phyloP scores from a whole-genome alignment of 2,113 vertebrate genomes.

The Tonatia bakeri region DNA sequence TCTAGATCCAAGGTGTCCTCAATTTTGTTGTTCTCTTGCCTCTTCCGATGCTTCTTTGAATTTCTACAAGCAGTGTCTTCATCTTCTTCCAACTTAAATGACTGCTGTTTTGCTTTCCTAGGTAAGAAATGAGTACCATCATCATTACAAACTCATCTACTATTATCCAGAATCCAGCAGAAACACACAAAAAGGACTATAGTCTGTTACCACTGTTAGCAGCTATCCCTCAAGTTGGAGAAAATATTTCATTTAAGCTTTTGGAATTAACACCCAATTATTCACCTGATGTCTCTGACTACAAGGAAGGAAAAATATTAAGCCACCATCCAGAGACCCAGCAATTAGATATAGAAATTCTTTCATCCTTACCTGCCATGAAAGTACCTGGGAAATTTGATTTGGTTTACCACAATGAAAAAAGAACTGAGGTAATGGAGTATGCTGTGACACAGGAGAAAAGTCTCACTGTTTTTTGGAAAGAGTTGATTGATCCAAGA shows the following conservation, averaged over 20 bases:
- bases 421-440: constrained; percentile 90
- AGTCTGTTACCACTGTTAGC: constrained; percentile 89
- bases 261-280: constrained; percentile 94
- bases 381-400: constrained; percentile 96
- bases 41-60: constrained; percentile 75
- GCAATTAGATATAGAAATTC: constrained; percentile 90
- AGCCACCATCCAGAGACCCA: constrained; percentile 85
- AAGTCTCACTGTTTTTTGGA: constrained; percentile 89
- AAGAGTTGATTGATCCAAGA: constrained; percentile 90
- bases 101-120: constrained; percentile 72
- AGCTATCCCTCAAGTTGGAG: constrained; percentile 90
- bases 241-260: constrained; percentile 95
- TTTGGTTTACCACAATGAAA: constrained; percentile 91
- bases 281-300: constrained; percentile 93
- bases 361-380: constrained; percentile 77
- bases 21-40: constrained; percentile 2
- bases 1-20: constrained; percentile 55
- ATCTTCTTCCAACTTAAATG: constrained; percentile 64
- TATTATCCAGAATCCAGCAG: constrained; percentile 81
- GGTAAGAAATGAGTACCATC: background rate
- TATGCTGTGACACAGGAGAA: constrained; percentile 87
- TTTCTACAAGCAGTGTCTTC: constrained; percentile 3
- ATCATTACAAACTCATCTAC: constrained; percentile 18
- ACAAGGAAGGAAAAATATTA: constrained; percentile 94
- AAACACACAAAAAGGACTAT: constrained; percentile 84